phyloP scores from a whole-genome alignment of 1,140 invertebrate genomes.

The Drosophila tristis region DNA sequence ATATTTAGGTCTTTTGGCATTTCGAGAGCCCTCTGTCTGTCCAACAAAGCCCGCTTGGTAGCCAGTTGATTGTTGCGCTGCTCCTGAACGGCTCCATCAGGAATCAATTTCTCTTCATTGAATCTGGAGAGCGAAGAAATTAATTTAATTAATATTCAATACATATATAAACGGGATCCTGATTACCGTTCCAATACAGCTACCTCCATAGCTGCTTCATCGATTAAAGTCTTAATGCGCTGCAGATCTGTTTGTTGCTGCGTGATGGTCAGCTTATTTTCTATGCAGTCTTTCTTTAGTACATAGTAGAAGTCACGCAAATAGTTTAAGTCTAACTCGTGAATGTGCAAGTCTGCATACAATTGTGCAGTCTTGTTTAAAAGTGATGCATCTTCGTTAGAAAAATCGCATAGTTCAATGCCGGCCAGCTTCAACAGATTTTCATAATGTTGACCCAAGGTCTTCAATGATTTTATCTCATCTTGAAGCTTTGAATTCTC shows the following conservation, averaged over 20 bases:
- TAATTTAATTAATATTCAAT: neutral
- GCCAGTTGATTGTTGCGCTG: conserved; percentile 20
- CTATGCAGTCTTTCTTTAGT: conserved; percentile 61
- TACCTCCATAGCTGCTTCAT: conserved; percentile 36
- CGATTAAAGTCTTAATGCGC: conserved; percentile 19
- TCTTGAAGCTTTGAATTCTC: conserved; percentile 51
- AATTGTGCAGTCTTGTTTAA: conserved; percentile 59
- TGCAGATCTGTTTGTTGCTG: conserved; percentile 45
- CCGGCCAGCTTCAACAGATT: conserved; percentile 53
- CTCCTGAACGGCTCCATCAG: conserved; percentile 33
- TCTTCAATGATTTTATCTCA: conserved; percentile 46
- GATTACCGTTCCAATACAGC: conserved; percentile 54
- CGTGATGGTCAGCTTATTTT: conserved; percentile 37
- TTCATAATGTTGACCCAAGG: conserved; percentile 48
- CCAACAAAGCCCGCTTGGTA: conserved; percentile 33
- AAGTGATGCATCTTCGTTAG: conserved; percentile 53
- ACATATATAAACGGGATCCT: neutral
- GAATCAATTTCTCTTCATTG: conserved; percentile 46
- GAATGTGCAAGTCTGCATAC: conserved; percentile 42
- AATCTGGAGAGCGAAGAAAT: conserved; percentile 35
- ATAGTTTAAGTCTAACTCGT: conserved; percentile 50
- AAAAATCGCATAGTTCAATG: conserved; percentile 67
- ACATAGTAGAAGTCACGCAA: conserved; percentile 59
- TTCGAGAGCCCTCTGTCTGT: conserved; percentile 42
- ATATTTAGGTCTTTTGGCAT: conserved; percentile 63